Evolutionary conservation across 2,113 vertebrate genomes (phyloP).

Genomic region (Pardalotus punctatus): DNA sequence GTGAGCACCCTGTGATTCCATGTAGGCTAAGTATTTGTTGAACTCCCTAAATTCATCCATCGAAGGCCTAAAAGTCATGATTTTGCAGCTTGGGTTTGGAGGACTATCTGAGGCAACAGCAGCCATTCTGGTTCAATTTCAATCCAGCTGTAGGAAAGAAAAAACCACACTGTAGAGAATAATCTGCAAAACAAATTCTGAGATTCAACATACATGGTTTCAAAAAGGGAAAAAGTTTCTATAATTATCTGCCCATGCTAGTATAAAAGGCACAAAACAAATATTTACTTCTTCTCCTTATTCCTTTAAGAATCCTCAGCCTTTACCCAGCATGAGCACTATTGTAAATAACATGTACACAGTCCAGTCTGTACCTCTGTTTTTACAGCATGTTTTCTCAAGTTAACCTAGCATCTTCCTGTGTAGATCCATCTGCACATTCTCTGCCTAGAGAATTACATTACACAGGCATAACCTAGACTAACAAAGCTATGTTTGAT

Average conservation of each 20-base stretch:
- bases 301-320: background rate
- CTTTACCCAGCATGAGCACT: background rate
- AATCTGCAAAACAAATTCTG: background rate
- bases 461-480: background rate
- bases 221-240: background rate
- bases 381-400: background rate
- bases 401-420: background rate
- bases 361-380: background rate
- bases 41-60: slow-evolving; percentile 93
- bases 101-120: slow-evolving; percentile 73
- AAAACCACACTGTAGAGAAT: background rate
- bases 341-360: background rate
- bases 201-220: background rate
- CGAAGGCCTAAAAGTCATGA: slow-evolving; percentile 94
- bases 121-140: slow-evolving; percentile 79
- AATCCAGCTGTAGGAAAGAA: background rate
- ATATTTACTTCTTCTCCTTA: background rate
- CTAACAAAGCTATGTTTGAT: background rate
- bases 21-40: slow-evolving; percentile 90
- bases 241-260: background rate
- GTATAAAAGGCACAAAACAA: background rate
- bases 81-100: slow-evolving; percentile 91
- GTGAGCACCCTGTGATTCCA: slow-evolving; percentile 96
- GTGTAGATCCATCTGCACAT: background rate
- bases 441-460: background rate